These are phyloP conservation scores for Strix aluco DNA, from an alignment of 2,113 vertebrate species.

Conservation along the genomic window DNA sequence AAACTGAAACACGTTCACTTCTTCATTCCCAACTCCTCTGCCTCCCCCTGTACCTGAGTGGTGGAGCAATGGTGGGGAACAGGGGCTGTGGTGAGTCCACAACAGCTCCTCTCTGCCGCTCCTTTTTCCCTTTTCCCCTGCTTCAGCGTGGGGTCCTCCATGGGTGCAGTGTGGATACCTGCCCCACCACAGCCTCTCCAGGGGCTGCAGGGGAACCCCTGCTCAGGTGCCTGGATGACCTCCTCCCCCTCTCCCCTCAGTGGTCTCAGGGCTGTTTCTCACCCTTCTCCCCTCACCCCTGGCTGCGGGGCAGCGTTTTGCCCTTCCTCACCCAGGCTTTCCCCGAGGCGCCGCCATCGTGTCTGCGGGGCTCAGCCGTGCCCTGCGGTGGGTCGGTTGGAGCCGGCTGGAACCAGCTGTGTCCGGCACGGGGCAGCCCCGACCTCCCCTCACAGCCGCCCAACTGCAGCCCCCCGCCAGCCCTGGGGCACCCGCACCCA, in stretches of 20 bases:
- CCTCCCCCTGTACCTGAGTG: accelerated
- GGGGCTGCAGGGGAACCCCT: not conserved
- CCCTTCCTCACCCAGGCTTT: not conserved
- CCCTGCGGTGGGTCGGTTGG: accelerated
- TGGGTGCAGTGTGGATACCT: not conserved
- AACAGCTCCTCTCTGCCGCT: not conserved
- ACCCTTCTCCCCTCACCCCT: too few relatives aligned
- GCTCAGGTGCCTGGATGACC: not conserved
- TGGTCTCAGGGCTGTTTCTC: not conserved
- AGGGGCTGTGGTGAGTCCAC: accelerated
- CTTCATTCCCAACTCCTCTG: not conserved
- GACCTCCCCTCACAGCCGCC: not conserved
- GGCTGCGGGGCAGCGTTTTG: accelerated
- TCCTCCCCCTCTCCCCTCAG: not conserved
- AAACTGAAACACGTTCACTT: not conserved
- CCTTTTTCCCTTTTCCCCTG: not conserved
- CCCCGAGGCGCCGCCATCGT: accelerated
- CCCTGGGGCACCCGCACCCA: accelerated
- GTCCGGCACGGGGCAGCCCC: not conserved
- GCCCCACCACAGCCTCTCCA: not conserved
- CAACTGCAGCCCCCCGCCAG: too few relatives aligned
- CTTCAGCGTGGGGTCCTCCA: accelerated
- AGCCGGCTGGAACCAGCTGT: not conserved
- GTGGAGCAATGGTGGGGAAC: not conserved
- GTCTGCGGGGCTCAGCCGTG: not conserved